These are phyloP conservation scores for Aratinga solstitialis DNA, from an alignment of 2,797 vertebrate genomes.

Conservation along the genomic window DNA sequence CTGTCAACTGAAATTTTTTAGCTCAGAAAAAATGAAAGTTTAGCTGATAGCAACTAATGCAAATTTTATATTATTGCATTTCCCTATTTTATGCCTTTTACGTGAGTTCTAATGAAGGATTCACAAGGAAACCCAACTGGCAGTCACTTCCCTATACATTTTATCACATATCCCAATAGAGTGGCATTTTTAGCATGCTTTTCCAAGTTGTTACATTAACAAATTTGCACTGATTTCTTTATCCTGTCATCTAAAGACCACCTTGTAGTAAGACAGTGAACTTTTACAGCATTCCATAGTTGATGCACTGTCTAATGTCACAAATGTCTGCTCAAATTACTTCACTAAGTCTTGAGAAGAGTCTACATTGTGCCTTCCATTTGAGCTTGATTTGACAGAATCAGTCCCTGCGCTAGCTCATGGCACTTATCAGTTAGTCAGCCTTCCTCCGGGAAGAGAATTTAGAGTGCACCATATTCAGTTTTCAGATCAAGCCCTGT, in stretches of 20 bases:
- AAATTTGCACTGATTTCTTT: slow-evolving; percentile 83
- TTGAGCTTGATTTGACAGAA: slow-evolving; percentile 86
- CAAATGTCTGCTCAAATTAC: slow-evolving; percentile 86
- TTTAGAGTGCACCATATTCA: slow-evolving; percentile 85
- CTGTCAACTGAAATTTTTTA: neutral
- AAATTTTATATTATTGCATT: slow-evolving; percentile 27
- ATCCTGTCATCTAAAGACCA: slow-evolving; percentile 82
- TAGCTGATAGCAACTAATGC: slow-evolving; percentile 3
- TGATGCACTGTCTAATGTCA: slow-evolving; percentile 90
- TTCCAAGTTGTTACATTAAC: slow-evolving; percentile 86
- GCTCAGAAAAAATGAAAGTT: neutral
- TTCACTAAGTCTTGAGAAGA: slow-evolving; percentile 79
- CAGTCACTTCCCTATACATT: slow-evolving; percentile 69
- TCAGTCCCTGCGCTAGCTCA: slow-evolving; percentile 79
- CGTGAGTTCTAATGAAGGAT: slow-evolving; percentile 46
- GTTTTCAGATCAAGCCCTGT: slow-evolving; percentile 81
- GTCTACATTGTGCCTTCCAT: slow-evolving; percentile 77
- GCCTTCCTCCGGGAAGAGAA: slow-evolving; percentile 79
- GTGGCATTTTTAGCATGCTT: slow-evolving; percentile 77
- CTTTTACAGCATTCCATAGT: slow-evolving; percentile 76
- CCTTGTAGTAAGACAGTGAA: slow-evolving; percentile 78
- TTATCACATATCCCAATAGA: slow-evolving; percentile 75
- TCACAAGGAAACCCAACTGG: slow-evolving; percentile 42
- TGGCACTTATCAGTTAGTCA: slow-evolving; percentile 90
- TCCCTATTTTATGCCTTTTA: slow-evolving; percentile 37